Conservation (phyloP, 2,113 vertebrate genomes). For the Ammodytes marinus region DNA sequence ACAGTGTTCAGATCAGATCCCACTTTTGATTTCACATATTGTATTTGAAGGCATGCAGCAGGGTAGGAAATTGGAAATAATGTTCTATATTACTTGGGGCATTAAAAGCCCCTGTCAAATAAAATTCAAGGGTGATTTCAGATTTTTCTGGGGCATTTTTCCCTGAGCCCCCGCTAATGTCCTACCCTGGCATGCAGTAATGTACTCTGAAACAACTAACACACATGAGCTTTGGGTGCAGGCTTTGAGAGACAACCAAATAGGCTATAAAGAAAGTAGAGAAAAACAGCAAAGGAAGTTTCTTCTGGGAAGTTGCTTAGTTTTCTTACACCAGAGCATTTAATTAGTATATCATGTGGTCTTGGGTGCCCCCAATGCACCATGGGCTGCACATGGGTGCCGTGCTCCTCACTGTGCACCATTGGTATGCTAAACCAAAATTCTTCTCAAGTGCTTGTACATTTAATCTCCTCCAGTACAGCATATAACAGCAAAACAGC, state of each 20-base stretch:
- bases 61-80: no score
- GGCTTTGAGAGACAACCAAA: neutral
- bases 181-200: neutral
- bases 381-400: neutral
- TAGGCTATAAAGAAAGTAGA: neutral
- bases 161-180: no score
- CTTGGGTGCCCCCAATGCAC: conserved; percentile 12
- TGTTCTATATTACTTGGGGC: no score
- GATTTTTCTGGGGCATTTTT: no score
- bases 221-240: neutral
- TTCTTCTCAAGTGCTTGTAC: neutral
- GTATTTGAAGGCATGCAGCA: no score
- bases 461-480: neutral
- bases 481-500: neutral
- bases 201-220: neutral
- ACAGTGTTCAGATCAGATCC: neutral
- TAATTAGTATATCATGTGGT: conserved; percentile 33
- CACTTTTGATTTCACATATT: neutral
- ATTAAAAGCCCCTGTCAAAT: no score
- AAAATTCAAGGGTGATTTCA: no score
- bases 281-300: neutral
- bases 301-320: neutral
- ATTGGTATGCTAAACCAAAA: conserved; percentile 9
- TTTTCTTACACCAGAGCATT: conserved; percentile 3
- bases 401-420: neutral